phyloP scores from a whole-genome alignment of 2,797 vertebrate species.

The Apodemus agrarius region DNA sequence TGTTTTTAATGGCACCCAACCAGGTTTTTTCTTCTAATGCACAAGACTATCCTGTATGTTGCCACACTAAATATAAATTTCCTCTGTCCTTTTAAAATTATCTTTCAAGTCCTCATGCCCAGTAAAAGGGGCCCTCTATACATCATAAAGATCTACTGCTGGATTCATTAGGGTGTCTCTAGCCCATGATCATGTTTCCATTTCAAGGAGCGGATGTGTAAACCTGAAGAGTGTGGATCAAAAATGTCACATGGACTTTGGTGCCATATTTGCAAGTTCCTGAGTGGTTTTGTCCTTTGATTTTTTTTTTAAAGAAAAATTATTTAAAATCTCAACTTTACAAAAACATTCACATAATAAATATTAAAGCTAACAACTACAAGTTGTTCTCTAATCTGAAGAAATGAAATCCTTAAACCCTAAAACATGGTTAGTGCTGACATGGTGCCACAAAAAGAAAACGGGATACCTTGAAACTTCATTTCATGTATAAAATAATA shows the following conservation, averaged over 20 bases:
- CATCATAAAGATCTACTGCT: not conserved
- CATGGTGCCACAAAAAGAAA: not conserved
- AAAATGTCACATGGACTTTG: not conserved
- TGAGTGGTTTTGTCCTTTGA: not conserved
- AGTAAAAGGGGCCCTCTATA: not conserved
- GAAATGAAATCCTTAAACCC: not conserved
- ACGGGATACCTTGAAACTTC: not conserved
- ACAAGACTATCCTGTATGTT: not conserved
- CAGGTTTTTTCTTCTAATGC: slow-evolving; percentile 1
- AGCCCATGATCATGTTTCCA: not conserved
- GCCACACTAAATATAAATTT: slow-evolving; percentile 36
- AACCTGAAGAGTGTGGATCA: not conserved
- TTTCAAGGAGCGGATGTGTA: not conserved
- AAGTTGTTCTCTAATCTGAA: not conserved
- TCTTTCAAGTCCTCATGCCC: slow-evolving; percentile 41
- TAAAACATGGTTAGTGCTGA: not conserved
- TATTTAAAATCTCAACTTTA: slow-evolving; percentile 29
- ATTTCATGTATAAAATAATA: not conserved
- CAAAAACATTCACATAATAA: not conserved
- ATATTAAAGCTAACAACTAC: slow-evolving; percentile 30
- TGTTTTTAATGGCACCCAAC: slow-evolving; percentile 1
- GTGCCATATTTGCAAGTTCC: not conserved
- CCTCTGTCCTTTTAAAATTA: not conserved
- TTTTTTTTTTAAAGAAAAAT: not conserved
- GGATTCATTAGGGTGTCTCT: not conserved